phyloP scores from a whole-genome alignment of 1,140 invertebrate species.

The Latrodectus geometricus region DNA sequence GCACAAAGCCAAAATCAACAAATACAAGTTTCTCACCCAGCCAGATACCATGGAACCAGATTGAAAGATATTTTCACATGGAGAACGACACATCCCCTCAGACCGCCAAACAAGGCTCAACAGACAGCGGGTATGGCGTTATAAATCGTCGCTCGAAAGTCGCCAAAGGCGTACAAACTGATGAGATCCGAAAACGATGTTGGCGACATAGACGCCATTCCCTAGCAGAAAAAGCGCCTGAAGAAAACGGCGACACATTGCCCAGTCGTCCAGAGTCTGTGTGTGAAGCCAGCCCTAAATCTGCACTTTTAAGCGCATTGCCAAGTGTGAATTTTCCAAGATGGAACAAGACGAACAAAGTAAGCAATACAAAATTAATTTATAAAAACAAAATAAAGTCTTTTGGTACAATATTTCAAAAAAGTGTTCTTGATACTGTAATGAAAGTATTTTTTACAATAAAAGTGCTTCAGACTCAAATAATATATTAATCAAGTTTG shows the following conservation, averaged over 20 bases:
- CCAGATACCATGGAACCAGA: background rate
- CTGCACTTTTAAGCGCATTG: background rate
- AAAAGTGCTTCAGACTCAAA: too few relatives aligned
- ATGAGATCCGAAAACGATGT: background rate
- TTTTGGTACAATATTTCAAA: too few relatives aligned
- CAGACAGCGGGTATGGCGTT: background rate
- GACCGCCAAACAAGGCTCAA: background rate
- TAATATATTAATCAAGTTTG: too few relatives aligned
- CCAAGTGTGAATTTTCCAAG: background rate
- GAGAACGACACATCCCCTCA: background rate
- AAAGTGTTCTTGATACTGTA: too few relatives aligned
- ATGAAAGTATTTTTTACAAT: too few relatives aligned
- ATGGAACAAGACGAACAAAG: background rate
- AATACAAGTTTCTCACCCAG: background rate
- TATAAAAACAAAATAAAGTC: too few relatives aligned
- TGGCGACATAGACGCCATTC: background rate
- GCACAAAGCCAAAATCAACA: too few relatives aligned
- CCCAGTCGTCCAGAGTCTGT: background rate
- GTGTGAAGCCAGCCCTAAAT: background rate
- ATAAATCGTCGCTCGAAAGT: background rate
- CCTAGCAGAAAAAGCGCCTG: background rate
- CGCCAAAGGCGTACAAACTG: slow-evolving; percentile 6
- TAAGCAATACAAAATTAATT: background rate
- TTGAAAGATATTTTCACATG: background rate
- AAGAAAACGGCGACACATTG: background rate